phyloP scores from a whole-genome alignment of 2,113 vertebrate species.

The Rhineura floridana region DNA sequence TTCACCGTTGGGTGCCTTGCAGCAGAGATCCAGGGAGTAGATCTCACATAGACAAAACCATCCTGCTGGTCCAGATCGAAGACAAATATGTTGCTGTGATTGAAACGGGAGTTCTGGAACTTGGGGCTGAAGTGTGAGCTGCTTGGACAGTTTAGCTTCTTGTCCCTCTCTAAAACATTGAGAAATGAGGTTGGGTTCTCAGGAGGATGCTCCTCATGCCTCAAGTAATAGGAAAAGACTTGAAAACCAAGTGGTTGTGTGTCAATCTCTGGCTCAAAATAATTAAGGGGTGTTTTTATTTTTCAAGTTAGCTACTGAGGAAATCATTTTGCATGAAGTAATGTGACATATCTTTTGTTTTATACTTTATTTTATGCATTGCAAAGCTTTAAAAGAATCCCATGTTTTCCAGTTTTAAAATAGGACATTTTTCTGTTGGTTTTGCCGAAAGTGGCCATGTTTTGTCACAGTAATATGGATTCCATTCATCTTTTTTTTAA shows the following conservation, averaged over 20 bases:
- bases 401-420: constrained; percentile 80
- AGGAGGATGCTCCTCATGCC: constrained; percentile 54
- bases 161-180: constrained; percentile 47
- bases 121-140: constrained; percentile 96
- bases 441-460: constrained; percentile 94
- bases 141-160: constrained; percentile 49
- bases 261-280: constrained; percentile 69
- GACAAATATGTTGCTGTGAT: constrained; percentile 97
- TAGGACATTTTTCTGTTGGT: constrained; percentile 83
- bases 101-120: constrained; percentile 96
- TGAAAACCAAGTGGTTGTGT: constrained; percentile 70
- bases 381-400: constrained; percentile 80
- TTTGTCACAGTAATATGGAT: constrained; percentile 79
- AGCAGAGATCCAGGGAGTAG: constrained; percentile 94
- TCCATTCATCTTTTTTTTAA: constrained; percentile 77
- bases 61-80: constrained; percentile 98
- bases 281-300: constrained; percentile 66
- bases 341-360: constrained; percentile 77
- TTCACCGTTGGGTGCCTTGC: constrained; percentile 99
- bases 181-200: constrained; percentile 62
- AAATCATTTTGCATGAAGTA: constrained; percentile 90
- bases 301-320: constrained; percentile 80
- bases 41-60: constrained; percentile 98
- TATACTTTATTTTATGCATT: constrained; percentile 93
- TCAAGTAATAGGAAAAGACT: constrained; percentile 65